A percentile compares a stretch with the other conserved stretches of the same genome.
These are phyloP conservation scores for Contarinia nasturtii DNA, from an alignment of 1,140 invertebrate genomes.

Conservation along the genomic window DNA sequence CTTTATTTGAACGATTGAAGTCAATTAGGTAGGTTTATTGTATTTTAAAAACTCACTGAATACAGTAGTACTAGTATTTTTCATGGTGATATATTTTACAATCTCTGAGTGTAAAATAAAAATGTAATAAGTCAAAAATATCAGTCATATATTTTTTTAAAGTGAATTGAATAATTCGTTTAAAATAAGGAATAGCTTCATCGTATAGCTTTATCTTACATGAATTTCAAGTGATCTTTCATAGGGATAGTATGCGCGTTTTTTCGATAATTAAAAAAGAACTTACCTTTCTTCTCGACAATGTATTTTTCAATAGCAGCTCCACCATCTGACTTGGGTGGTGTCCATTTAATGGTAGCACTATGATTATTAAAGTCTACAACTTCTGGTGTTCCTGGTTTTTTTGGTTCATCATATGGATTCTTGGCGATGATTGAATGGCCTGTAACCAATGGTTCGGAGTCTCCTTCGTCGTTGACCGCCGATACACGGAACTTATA, in stretches of 20 bases:
- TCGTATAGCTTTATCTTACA: too few species aligned
- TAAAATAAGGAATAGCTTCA: too few species aligned
- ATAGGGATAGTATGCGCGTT: too few species aligned
- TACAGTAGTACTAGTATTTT: conserved; percentile 19
- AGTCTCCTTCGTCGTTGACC: conserved; percentile 89
- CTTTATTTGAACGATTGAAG: too few species aligned
- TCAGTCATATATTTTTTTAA: conserved; percentile 79
- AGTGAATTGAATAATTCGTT: too few species aligned
- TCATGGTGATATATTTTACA: too few species aligned
- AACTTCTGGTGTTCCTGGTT: conserved; percentile 78
- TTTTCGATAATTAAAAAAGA: too few species aligned
- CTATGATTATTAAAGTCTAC: conserved; percentile 86
- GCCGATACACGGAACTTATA: conserved; percentile 95
- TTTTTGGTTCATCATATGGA: conserved; percentile 77
- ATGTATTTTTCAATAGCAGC: conserved; percentile 92
- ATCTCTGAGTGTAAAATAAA: too few species aligned
- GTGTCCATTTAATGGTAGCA: conserved; percentile 83
- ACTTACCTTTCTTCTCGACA: conserved; percentile 80
- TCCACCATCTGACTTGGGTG: conserved; percentile 84
- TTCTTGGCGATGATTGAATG: conserved; percentile 81
- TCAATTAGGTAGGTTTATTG: too few species aligned
- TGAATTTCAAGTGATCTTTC: too few species aligned
- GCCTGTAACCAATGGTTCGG: conserved; percentile 76
- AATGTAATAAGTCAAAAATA: too few species aligned
- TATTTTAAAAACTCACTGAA: too few species aligned